phyloP scores from a whole-genome alignment of 2,888 invertebrate species.

The Taphrorychus bicolor region DNA sequence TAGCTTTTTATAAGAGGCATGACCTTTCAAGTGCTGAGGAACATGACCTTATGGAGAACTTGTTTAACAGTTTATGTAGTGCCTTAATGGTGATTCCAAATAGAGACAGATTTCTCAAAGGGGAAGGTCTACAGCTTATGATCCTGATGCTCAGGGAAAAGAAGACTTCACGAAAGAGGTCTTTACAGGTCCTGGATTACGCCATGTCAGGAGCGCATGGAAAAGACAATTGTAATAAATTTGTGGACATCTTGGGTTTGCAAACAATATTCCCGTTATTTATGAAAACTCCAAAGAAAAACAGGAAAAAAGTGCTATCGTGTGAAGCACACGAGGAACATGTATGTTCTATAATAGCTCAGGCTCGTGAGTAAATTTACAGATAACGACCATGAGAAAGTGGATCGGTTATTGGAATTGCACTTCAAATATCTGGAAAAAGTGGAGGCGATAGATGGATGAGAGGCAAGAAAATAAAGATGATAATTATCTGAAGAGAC shows the following conservation, averaged over 20 bases:
- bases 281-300: slow-evolving; percentile 96
- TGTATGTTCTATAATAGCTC: slow-evolving; percentile 88
- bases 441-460: slow-evolving; percentile 83
- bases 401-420: slow-evolving; percentile 93
- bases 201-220: slow-evolving; percentile 95
- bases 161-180: slow-evolving; percentile 94
- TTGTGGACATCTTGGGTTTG: slow-evolving; percentile 96
- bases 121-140: slow-evolving; percentile 98
- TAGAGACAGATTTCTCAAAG: slow-evolving; percentile 90
- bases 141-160: slow-evolving; percentile 98
- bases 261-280: slow-evolving; percentile 97
- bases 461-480: slow-evolving; percentile 65
- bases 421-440: slow-evolving; percentile 97
- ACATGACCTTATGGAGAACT: slow-evolving; percentile 98
- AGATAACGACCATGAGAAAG: slow-evolving; percentile 98
- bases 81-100: slow-evolving; percentile 88
- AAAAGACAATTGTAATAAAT: slow-evolving; percentile 89
- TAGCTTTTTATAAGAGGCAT: slow-evolving; percentile 93
- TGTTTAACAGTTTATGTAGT: slow-evolving; percentile 94
- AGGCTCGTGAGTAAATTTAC: slow-evolving; percentile 93
- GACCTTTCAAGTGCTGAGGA: slow-evolving; percentile 93
- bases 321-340: slow-evolving; percentile 95
- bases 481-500: slow-evolving; percentile 83
- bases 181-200: slow-evolving; percentile 96
- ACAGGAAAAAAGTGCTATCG: slow-evolving; percentile 75